Percentiles rank a stretch among this genome's conserved stretches.
These are phyloP conservation scores for Clarias batrachus DNA, from an alignment of 2,113 vertebrate genomes.

Conservation along the genomic window DNA sequence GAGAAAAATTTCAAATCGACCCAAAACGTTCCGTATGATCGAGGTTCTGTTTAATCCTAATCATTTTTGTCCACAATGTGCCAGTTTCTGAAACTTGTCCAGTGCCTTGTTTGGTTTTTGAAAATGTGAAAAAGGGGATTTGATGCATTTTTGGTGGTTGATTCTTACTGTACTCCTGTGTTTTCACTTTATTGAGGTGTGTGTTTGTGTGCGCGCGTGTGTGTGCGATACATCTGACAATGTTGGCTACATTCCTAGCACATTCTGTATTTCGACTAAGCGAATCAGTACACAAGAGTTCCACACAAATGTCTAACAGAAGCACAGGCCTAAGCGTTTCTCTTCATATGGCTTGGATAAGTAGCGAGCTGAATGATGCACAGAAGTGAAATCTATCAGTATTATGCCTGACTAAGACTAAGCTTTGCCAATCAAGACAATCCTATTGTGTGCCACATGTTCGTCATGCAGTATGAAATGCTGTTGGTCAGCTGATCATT, in stretches of 20 bases:
- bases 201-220: constrained; percentile 39
- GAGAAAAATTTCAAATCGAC: not conserved
- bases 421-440: constrained; percentile 81
- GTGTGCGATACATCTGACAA: constrained; percentile 52
- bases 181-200: constrained; percentile 32
- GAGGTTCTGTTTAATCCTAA: not conserved
- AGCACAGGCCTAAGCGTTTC: constrained; percentile 21
- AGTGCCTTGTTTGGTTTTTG: constrained; percentile 77
- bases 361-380: constrained; percentile 4
- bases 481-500: constrained; percentile 59
- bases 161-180: constrained; percentile 16
- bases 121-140: constrained; percentile 43
- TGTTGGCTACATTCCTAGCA: constrained; percentile 41
- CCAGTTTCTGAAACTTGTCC: constrained; percentile 69
- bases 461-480: constrained; percentile 70
- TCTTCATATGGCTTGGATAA: not conserved
- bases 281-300: constrained; percentile 16
- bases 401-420: constrained; percentile 71
- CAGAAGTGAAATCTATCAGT: constrained; percentile 73
- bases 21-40: not conserved
- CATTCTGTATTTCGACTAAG: constrained; percentile 28
- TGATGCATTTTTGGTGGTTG: constrained; percentile 2
- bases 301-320: constrained; percentile 4
- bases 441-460: constrained; percentile 73
- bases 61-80: constrained; percentile 53